Evolutionary conservation across 2,797 vertebrate species (phyloP).

Genomic region (Onychomys torridus): DNA sequence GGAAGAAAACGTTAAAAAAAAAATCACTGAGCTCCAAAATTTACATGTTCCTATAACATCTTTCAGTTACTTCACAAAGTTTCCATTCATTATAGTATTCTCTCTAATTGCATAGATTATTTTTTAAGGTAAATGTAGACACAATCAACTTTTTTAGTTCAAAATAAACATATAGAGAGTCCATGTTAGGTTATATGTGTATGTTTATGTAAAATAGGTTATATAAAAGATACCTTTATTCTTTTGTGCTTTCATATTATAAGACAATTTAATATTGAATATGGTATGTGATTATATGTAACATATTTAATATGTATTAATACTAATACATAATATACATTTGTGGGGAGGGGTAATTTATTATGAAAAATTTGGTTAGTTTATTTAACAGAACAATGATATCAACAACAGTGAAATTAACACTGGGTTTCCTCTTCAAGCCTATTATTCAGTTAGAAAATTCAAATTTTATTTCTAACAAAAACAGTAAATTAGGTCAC

Average conservation of each 20-base stretch:
- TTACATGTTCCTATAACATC: neutral
- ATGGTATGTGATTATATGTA: slow-evolving; percentile 71
- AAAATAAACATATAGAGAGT: neutral
- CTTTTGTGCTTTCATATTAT: slow-evolving; percentile 15
- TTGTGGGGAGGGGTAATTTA: neutral
- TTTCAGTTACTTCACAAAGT: neutral
- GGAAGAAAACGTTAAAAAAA: neutral
- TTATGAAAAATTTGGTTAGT: slow-evolving; percentile 71
- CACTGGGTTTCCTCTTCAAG: neutral
- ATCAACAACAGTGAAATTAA: neutral
- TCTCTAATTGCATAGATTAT: neutral
- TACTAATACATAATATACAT: neutral
- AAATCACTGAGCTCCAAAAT: neutral
- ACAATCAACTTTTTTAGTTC: neutral
- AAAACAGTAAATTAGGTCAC: slow-evolving; percentile 77
- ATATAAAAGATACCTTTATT: neutral
- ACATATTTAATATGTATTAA: slow-evolving; percentile 21
- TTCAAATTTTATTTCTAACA: slow-evolving; percentile 15
- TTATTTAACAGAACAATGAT: slow-evolving; percentile 49
- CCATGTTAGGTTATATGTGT: neutral
- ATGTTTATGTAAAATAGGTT: neutral
- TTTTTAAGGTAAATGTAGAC: neutral
- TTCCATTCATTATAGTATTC: neutral
- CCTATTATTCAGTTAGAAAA: slow-evolving; percentile 3
- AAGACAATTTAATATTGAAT: slow-evolving; percentile 58